phyloP scores from a whole-genome alignment of 2,797 vertebrate genomes.

The Knipowitschia caucasica region DNA sequence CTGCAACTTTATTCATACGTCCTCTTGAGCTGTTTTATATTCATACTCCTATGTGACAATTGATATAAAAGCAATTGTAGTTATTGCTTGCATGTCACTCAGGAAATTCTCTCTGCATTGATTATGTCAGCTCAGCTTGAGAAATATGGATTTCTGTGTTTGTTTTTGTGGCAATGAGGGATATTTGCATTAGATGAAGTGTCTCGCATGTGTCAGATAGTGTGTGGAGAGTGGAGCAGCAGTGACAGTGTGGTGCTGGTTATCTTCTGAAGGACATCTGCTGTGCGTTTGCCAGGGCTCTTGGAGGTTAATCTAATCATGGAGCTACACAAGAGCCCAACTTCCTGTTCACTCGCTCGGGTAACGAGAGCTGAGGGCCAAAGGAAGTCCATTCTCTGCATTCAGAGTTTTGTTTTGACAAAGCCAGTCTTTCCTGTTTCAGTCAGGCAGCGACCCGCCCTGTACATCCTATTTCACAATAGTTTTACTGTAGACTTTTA shows the following conservation, averaged over 20 bases:
- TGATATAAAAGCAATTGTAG: slow-evolving; percentile 65
- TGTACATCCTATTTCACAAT: slow-evolving; percentile 70
- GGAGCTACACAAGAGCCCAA: slow-evolving; percentile 73
- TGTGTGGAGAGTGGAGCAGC: slow-evolving; percentile 56
- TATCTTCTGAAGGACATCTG: slow-evolving; percentile 84
- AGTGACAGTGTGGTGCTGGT: slow-evolving; percentile 58
- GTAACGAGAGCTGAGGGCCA: slow-evolving; percentile 69
- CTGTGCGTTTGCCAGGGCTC: slow-evolving; percentile 70
- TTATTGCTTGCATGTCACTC: slow-evolving; percentile 43
- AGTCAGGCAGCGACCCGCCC: slow-evolving; percentile 15
- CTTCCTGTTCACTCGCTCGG: slow-evolving; percentile 79
- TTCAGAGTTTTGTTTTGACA: slow-evolving; percentile 77
- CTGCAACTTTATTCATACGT: slow-evolving; percentile 22
- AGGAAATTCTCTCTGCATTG: slow-evolving; percentile 35
- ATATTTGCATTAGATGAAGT: slow-evolving; percentile 57
- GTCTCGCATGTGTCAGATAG: slow-evolving; percentile 61
- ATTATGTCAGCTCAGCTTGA: slow-evolving; percentile 27
- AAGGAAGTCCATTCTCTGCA: slow-evolving; percentile 67
- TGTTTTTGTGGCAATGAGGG: slow-evolving; percentile 22
- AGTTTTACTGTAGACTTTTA: not conserved
- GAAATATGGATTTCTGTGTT: slow-evolving; percentile 36
- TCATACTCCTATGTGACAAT: slow-evolving; percentile 42
- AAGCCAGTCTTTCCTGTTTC: slow-evolving; percentile 61
- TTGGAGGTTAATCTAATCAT: slow-evolving; percentile 78
- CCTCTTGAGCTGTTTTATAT: slow-evolving; percentile 25